A percentile compares a stretch with the other conserved stretches of the same genome.
Evolutionary conservation across 2,888 invertebrate species (phyloP).

Genomic region (Ctena decussata): DNA sequence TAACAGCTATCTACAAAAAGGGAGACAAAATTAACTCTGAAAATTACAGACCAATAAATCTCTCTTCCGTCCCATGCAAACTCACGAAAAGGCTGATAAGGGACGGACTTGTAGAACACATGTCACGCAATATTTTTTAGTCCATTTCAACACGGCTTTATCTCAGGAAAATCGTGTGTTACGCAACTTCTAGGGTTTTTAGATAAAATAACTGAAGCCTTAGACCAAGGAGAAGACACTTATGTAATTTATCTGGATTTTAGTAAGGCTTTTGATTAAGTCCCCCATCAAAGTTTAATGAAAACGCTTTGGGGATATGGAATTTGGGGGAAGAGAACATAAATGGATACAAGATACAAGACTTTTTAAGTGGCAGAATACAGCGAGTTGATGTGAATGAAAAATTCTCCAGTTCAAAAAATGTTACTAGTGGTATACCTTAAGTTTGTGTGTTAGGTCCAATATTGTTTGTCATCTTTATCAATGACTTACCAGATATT

Average conservation of each 20-base stretch:
- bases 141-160: not conserved
- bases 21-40: not conserved
- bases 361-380: not conserved
- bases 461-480: too few relatives aligned
- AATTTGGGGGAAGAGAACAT: not conserved
- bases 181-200: constrained; percentile 17
- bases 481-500: not conserved
- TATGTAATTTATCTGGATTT: constrained; percentile 23
- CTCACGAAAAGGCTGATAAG: not conserved
- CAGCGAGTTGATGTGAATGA: not conserved
- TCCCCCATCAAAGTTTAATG: constrained; percentile 13
- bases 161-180: constrained; percentile 9
- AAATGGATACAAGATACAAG: not conserved
- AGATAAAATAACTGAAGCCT: constrained; percentile 12
- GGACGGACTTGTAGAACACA: not conserved
- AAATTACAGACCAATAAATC: not conserved
- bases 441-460: not conserved
- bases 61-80: not conserved
- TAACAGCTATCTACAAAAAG: not conserved
- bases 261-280: constrained; percentile 26
- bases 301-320: constrained; percentile 19
- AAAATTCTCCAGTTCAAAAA: not conserved
- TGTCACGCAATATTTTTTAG: not conserved
- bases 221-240: constrained; percentile 9
- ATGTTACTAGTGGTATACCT: not conserved